Evolutionary conservation across 2,113 vertebrate species (phyloP), one percentile per base, ranked within the genome.

Genomic region (Odocoileus hemionus): DNA sequence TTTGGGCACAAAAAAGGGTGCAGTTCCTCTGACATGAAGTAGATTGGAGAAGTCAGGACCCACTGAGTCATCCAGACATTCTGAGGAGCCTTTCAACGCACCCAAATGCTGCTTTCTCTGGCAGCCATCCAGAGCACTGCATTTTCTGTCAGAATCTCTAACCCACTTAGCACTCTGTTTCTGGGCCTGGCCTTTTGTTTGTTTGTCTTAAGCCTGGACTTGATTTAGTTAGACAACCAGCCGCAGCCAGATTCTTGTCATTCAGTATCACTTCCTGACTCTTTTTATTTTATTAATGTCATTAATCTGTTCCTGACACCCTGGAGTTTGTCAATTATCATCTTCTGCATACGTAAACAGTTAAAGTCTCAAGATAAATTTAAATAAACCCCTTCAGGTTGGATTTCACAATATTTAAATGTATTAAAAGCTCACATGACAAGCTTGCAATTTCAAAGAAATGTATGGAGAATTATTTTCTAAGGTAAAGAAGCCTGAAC

Each of bases 161-260:
- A 98, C 96, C 89, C 86, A 97, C 43, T 97, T 98, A 98, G 93
- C 58, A 61, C 64, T 98, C 79, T 94, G 82, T 91, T 45, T 97
- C 94, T 92, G 80, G 96, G 86, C 60, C 91, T 98, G 96, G 88
- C 26, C 88, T 95, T 97, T 95, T 89, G 85, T 96, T 96, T 97
- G 88, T 91, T 97, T 96, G 91, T 80, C 86, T 93, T 91, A 86
- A 96, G 60, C 67, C 93, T 91, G 78, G 47, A 64, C 67, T 89
- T 98, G 95, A 98, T 97, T 97, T 94, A 95, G 92, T 96, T 97
- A 97, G 86, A 94, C 89, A 89, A 93, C 85, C 85, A 79, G 82
- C 13, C 13, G 50, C 60, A 92, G 94, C 85, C 88, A 96, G 96
- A 96, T 54, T 96, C 88, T 93, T 96, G 60, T 92, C 96, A 86